Base-by-base conservation (phyloP, 2,113 vertebrate species). In the Atractosteus spatula region DNA sequence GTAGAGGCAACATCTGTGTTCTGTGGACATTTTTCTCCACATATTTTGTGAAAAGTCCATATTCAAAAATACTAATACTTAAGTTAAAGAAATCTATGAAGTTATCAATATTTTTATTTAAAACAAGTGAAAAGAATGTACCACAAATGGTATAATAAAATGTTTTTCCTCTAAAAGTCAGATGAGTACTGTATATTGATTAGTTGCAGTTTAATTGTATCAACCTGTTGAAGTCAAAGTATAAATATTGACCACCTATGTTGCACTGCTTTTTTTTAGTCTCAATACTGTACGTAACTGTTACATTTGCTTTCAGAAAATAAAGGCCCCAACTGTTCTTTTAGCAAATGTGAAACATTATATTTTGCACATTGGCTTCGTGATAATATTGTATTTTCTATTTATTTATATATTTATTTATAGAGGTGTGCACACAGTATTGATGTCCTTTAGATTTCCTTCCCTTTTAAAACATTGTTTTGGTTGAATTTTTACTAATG, bases 51-150 rank as follows among this genome's bases (percentile, higher is more conserved):
- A 14, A 62, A 74, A 81, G 79, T 89, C 83, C 84, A 91, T 89
- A 88, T 87, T 89, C 89, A 80, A 81, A 7, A 14, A 51, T 86
- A 82, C 68, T 85, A 89, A 80, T 88, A 87, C 47, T 89, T 91
- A 91, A 89, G 89, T 92, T 91, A 78, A 80, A 87, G 81, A 90
- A 29, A 84, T 92, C 89, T 93, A 91, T 89, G 66, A 64, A 74
- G 64, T 69, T 7, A 74, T 69, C 47, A 68, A 54, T 55, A 41
- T 62, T 74, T 67, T 55, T 47, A 45, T 71, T 66, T 71, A 83
- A 90, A 89, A 83, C 82, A 87, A 82, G 79, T 87, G 81, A 87
- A 84, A 91, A 92, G 88, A 92, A 90, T 93, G 90, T 93, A 91
- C 81, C 86, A 89, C 90, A 86, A 84, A 89, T 88, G 86, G 86